These are phyloP conservation scores for Bombus superbus DNA, from an alignment of 1,140 invertebrate species.

Conservation along the genomic window DNA sequence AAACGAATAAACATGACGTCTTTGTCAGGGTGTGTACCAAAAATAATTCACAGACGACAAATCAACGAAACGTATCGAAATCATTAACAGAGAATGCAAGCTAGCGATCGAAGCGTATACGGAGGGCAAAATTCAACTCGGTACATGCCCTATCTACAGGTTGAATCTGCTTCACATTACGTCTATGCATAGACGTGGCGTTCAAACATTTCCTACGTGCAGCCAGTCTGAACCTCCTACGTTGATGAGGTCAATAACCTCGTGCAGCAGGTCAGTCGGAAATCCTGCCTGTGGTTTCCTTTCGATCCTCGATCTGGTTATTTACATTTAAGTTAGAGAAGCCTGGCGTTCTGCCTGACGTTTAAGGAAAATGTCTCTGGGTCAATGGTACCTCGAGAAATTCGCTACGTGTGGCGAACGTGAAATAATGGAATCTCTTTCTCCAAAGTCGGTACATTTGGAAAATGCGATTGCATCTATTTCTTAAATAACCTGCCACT, in stretches of 20 bases:
- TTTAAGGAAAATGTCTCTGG: conserved; percentile 17
- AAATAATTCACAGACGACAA: not conserved
- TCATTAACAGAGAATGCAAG: not conserved
- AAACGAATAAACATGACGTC: too few relatives aligned
- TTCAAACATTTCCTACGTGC: conserved; percentile 25
- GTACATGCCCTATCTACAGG: not conserved
- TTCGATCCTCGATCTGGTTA: conserved; percentile 20
- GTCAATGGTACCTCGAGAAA: not conserved
- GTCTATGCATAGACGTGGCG: conserved; percentile 2
- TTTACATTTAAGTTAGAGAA: conserved; percentile 5
- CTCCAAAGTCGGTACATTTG: not conserved
- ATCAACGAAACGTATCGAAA: too few relatives aligned
- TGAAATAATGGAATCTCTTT: conserved; percentile 13
- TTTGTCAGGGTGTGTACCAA: not conserved
- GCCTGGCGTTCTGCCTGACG: not conserved
- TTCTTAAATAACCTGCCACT: too few relatives aligned
- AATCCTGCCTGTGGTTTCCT: conserved; percentile 16
- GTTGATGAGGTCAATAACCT: conserved; percentile 16
- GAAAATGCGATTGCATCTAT: too few relatives aligned
- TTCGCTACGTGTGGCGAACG: conserved; percentile 1
- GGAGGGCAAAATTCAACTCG: not conserved
- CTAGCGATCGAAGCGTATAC: not conserved
- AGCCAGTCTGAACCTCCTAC: not conserved
- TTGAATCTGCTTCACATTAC: conserved; percentile 12
- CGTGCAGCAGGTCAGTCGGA: conserved; percentile 17